Percentiles rank a stretch among this genome's conserved stretches.
These are phyloP conservation scores for Triplophysa bombifrons DNA, from an alignment of 2,797 vertebrate species.

Conservation along the genomic window DNA sequence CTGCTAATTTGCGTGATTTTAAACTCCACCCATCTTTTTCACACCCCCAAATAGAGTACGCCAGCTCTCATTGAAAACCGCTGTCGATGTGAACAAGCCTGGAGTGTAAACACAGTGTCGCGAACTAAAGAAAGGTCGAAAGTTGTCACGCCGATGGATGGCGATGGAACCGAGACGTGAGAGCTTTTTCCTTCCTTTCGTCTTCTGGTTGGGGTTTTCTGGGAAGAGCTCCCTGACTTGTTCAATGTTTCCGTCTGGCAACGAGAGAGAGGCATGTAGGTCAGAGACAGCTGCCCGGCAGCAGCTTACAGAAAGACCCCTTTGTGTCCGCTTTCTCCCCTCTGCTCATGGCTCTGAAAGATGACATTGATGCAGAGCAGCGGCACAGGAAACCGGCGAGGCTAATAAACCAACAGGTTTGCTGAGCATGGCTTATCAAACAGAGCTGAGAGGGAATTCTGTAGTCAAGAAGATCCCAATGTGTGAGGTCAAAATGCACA, in stretches of 20 bases:
- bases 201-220: constrained; percentile 33
- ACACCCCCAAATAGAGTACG: not conserved
- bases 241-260: constrained; percentile 58
- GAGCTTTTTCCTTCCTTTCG: constrained; percentile 36
- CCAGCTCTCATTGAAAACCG: not conserved
- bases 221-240: constrained; percentile 43
- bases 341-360: constrained; percentile 68
- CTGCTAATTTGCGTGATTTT: not conserved
- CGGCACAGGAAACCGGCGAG: constrained; percentile 64
- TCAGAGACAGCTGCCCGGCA: constrained; percentile 62
- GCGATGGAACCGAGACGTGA: not conserved
- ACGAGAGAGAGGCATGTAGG: constrained; percentile 56
- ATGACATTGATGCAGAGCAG: constrained; percentile 74
- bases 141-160: constrained; percentile 9
- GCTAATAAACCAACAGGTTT: constrained; percentile 59
- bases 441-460: constrained; percentile 39
- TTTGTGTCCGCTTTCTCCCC: constrained; percentile 69
- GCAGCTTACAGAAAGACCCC: constrained; percentile 71
- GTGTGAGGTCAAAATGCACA: not conserved
- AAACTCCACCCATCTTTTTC: not conserved
- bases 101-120: not conserved
- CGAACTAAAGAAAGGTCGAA: not conserved
- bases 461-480: constrained; percentile 31
- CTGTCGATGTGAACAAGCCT: not conserved
- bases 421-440: constrained; percentile 62